phyloP scores from a whole-genome alignment of 2,113 vertebrate genomes.

The Oncorhynchus gorbuscha region DNA sequence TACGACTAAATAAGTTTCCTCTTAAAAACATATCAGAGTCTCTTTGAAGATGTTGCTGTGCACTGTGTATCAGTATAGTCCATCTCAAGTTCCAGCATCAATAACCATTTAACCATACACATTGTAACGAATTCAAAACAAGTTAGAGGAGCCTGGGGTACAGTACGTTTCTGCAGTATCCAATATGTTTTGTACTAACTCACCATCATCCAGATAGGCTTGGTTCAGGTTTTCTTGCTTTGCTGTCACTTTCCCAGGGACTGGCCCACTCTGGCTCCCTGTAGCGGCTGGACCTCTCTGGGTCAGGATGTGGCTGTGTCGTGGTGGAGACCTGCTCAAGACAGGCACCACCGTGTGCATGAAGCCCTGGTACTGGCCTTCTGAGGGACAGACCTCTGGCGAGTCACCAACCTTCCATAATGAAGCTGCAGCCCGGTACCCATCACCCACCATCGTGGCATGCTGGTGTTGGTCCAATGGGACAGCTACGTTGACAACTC shows the following conservation, averaged over 20 bases:
- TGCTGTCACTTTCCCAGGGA: slow-evolving; percentile 78
- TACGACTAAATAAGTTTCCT: too few relatives aligned
- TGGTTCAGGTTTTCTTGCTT: slow-evolving; percentile 93
- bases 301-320: slow-evolving; percentile 14
- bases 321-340: slow-evolving; percentile 78
- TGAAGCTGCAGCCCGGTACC: too few relatives aligned
- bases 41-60: too few relatives aligned
- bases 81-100: too few relatives aligned
- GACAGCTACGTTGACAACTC: too few relatives aligned
- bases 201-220: slow-evolving; percentile 92
- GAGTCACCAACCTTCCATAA: background rate
- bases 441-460: too few relatives aligned
- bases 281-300: slow-evolving; percentile 23
- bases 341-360: slow-evolving; percentile 32
- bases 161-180: background rate
- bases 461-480: too few relatives aligned
- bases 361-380: slow-evolving; percentile 52
- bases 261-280: slow-evolving; percentile 33
- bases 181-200: slow-evolving; percentile 26
- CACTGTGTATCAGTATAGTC: too few relatives aligned
- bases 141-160: background rate
- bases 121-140: too few relatives aligned
- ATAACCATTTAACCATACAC: too few relatives aligned
- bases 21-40: too few relatives aligned
- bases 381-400: slow-evolving; percentile 39